phyloP scores from a whole-genome alignment of 1,140 invertebrate genomes.

The Drosophila subobscura region DNA sequence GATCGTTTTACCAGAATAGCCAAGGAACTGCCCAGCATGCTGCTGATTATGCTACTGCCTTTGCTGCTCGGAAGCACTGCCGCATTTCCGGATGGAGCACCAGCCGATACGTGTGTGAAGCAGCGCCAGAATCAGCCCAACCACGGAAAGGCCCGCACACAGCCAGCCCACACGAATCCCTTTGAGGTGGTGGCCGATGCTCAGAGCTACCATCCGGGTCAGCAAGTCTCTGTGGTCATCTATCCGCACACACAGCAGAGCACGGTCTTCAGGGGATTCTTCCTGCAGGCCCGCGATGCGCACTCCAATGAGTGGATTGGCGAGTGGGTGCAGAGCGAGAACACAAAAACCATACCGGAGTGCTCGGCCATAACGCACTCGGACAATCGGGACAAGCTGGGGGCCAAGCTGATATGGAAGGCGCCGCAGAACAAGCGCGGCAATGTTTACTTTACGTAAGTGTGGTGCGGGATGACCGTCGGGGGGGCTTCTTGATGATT shows the following conservation, averaged over 20 bases:
- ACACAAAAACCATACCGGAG: slow-evolving; percentile 89
- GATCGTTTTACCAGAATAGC: slow-evolving; percentile 21
- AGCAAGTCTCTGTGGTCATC: slow-evolving; percentile 85
- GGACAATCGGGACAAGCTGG: slow-evolving; percentile 89
- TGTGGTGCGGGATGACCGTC: slow-evolving; percentile 13
- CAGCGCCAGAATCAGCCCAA: slow-evolving; percentile 89
- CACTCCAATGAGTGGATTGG: slow-evolving; percentile 89
- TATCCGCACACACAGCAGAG: slow-evolving; percentile 78
- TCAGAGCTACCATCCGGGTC: slow-evolving; percentile 86
- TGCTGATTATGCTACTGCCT: not conserved
- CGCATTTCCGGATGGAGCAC: slow-evolving; percentile 90
- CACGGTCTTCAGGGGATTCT: slow-evolving; percentile 89
- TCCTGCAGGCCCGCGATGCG: slow-evolving; percentile 90
- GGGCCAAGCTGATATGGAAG: slow-evolving; percentile 89
- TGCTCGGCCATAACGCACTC: slow-evolving; percentile 91
- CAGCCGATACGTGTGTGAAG: slow-evolving; percentile 90
- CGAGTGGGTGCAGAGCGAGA: slow-evolving; percentile 88
- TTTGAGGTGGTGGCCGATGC: slow-evolving; percentile 87
- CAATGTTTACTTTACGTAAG: slow-evolving; percentile 91
- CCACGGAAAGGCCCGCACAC: slow-evolving; percentile 88
- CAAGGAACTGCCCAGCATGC: slow-evolving; percentile 25
- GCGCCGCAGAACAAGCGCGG: slow-evolving; percentile 87
- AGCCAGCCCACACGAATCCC: slow-evolving; percentile 86
- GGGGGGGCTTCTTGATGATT: slow-evolving; percentile 10
- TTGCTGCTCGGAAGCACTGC: slow-evolving; percentile 18